Evolutionary conservation across 2,888 invertebrate species (phyloP).

Genomic region (Eristalinus aeneus): DNA sequence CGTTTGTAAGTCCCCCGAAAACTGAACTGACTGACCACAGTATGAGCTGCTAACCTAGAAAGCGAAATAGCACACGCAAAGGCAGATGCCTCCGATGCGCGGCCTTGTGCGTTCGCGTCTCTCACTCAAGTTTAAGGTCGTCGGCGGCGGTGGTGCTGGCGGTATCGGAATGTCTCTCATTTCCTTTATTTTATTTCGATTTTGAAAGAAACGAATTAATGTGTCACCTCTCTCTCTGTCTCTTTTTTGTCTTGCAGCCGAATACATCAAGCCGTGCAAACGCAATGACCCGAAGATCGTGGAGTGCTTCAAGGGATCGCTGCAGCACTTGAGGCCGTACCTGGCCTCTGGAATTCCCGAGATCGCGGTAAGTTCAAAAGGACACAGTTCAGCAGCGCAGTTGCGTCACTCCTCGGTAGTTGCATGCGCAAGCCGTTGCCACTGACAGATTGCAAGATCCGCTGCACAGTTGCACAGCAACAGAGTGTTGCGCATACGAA

Average conservation of each 20-base stretch:
- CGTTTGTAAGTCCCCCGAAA: not conserved
- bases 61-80: not conserved
- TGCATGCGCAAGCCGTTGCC: not conserved
- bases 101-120: not conserved
- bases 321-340: constrained; percentile 84
- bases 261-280: constrained; percentile 86
- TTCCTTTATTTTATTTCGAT: not conserved
- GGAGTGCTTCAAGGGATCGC: constrained; percentile 83
- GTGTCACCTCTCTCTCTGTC: not conserved
- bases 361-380: constrained; percentile 81
- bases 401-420: constrained; percentile 29
- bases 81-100: not conserved
- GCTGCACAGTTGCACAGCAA: constrained; percentile 22
- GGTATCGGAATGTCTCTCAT: not conserved
- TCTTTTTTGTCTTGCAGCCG: constrained; percentile 80
- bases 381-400: not conserved
- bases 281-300: constrained; percentile 84
- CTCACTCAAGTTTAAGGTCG: not conserved
- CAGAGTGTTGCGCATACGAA: not conserved
- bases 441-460: constrained; percentile 34
- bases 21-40: constrained; percentile 11
- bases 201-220: constrained; percentile 22
- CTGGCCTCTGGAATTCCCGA: constrained; percentile 84
- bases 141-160: not conserved
- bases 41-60: not conserved